Evolutionary conservation across 92 coral and sea anemone species (phyloP).

Genomic region (Phenganax stokvisi): DNA sequence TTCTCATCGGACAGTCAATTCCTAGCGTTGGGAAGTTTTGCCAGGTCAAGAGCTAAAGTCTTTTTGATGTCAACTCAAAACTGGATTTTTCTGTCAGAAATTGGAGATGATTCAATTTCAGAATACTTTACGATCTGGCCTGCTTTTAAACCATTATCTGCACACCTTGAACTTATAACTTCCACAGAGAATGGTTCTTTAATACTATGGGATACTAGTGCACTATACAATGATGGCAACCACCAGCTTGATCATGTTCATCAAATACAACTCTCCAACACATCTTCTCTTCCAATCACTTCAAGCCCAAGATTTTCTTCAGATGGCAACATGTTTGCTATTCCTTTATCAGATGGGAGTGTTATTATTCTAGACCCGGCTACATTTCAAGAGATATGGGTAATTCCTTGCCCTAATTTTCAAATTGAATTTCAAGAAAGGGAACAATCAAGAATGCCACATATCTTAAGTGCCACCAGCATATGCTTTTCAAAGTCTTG

Average conservation of each 20-base stretch:
- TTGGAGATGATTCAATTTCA: neutral
- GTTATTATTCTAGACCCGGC: conserved; percentile 21
- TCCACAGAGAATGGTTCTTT: neutral
- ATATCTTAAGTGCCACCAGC: neutral
- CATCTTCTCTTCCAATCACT: neutral
- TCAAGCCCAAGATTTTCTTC: conserved; percentile 6
- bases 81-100: neutral
- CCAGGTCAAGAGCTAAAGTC: neutral
- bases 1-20: conserved; percentile 11
- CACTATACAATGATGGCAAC: neutral
- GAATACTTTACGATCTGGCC: neutral
- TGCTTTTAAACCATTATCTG: conserved; percentile 11
- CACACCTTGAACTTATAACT: conserved; percentile 8
- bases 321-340: conserved; percentile 23
- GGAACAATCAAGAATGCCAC: neutral
- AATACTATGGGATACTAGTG: conserved; percentile 13
- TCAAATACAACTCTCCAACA: neutral
- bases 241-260: neutral
- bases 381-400: conserved; percentile 9
- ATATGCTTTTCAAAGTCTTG: conserved; percentile 36
- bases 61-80: conserved; percentile 10
- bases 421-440: neutral
- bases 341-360: conserved; percentile 7
- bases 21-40: conserved; percentile 16
- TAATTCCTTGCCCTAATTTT: neutral